Base-by-base conservation (phyloP, 2,888 invertebrate genomes). In the Eilema depressum region DNA sequence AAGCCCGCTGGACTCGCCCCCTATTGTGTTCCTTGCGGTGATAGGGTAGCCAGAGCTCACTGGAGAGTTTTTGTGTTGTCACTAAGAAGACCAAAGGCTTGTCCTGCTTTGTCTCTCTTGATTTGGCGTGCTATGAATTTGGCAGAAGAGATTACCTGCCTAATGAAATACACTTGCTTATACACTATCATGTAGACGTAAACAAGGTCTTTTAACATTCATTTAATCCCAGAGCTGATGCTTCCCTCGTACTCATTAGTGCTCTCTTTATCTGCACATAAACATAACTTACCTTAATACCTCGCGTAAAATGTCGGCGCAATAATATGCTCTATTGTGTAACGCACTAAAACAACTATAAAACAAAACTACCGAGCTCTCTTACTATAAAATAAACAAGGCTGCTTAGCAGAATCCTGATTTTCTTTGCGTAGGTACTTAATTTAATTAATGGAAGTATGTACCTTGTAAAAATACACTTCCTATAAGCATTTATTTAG, bases 281-380 rank as follows among this genome's bases (percentile, higher is more conserved):
- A 59, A 59, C 57, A 17, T 59, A 57, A 57, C 57, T 25, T 25
- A 59, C 57, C 26, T 59, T 23, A 59, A 59, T 59, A 14, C 26
- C 57, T 59, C n/a, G n/a, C 57, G 57, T 59, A 59, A 59, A 59
- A 59, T 14, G 57, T 25, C 25, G 3, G 25, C 23, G 26, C n/a
- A 59, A 59, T 59, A 25, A 59, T 26, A 59, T 12, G 25, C 26
- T 25, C 25, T 25, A 66, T 73, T 53, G 67, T 68, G 64, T 63
- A 73, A 66, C 76, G 60, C 60, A 70, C 70, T 47, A 61, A 37
- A 62, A 59, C 12, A 25, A 66, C 33, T 37, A 66, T 59, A 66
- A 56, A 59, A 41, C 41, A 26, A 66, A 37, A 26, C 41, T 20
- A 60, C 30, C 5, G n/a, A 28, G 37, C 41, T 65, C 69, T 69